Conservation (phyloP, 2,888 invertebrate genomes). For the Tyria jacobaeae region DNA sequence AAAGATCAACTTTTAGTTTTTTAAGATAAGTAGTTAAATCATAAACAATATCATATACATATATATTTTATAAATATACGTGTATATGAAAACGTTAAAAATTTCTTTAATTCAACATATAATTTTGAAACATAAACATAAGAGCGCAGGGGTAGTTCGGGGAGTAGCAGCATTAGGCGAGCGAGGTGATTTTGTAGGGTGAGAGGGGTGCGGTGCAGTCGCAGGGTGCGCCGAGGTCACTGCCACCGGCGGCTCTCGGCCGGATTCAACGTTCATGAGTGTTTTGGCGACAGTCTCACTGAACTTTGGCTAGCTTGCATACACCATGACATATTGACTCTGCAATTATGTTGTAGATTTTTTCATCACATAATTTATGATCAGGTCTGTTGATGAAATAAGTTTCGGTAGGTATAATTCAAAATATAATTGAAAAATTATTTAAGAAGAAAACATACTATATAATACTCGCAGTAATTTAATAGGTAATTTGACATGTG, state of each 20-base stretch:
- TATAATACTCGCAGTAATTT: too few species aligned
- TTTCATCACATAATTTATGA: not conserved
- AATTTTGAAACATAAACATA: slow-evolving; percentile 46
- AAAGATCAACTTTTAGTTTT: too few species aligned
- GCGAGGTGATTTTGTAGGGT: slow-evolving; percentile 50
- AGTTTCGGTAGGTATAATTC: not conserved
- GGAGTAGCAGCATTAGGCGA: slow-evolving; percentile 52
- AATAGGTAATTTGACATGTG: too few species aligned
- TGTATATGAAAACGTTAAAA: slow-evolving; percentile 25
- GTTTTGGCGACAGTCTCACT: slow-evolving; percentile 77
- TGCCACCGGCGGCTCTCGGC: slow-evolving; percentile 85
- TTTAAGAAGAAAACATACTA: too few species aligned
- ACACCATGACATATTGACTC: slow-evolving; percentile 26
- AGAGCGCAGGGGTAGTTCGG: slow-evolving; percentile 36
- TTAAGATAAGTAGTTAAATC: not conserved
- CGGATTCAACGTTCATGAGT: slow-evolving; percentile 67
- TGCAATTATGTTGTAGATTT: slow-evolving; percentile 10
- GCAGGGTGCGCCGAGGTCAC: slow-evolving; percentile 87
- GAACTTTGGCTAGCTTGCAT: slow-evolving; percentile 46
- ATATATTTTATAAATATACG: too few species aligned
- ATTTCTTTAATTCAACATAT: slow-evolving; percentile 39
- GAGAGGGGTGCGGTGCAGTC: slow-evolving; percentile 77
- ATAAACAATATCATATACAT: too few species aligned
- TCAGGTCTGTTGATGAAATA: not conserved
- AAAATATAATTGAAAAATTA: not conserved